phyloP scores from a whole-genome alignment of 2,888 invertebrate species.

The Scaeva pyrastri region DNA sequence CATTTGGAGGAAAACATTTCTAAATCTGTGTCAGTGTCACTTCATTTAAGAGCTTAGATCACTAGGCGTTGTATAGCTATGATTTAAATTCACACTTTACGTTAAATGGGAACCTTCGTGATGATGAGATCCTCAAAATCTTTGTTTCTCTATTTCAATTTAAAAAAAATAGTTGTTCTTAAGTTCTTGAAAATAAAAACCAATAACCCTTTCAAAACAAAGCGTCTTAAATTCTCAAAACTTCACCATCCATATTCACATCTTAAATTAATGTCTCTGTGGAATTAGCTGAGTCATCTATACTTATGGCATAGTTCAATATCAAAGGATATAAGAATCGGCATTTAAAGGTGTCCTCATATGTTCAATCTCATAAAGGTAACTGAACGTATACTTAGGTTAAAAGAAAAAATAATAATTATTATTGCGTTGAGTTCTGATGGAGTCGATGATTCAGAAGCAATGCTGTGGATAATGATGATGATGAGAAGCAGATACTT shows the following conservation, averaged over 20 bases:
- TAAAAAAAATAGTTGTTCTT: neutral
- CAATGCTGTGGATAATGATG: neutral
- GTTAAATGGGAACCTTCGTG: neutral
- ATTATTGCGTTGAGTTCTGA: neutral
- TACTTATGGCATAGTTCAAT: neutral
- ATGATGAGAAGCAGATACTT: neutral
- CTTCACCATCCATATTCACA: neutral
- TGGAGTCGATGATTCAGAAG: neutral
- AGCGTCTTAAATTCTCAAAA: neutral
- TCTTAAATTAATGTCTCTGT: neutral
- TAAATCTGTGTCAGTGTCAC: constrained; percentile 48
- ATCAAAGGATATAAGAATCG: neutral
- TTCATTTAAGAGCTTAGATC: constrained; percentile 42
- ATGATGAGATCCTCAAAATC: neutral
- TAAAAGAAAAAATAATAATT: neutral
- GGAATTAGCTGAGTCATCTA: neutral
- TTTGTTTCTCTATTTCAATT: too few species aligned
- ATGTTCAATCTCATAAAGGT: neutral
- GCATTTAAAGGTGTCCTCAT: constrained; percentile 1
- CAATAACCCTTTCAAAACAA: neutral
- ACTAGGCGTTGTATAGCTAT: constrained; percentile 5
- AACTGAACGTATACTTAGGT: neutral
- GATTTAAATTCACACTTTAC: constrained; percentile 14
- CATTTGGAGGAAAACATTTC: constrained; percentile 14
- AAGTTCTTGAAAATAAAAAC: neutral